These are phyloP conservation scores for Bergia puertoricense DNA, from an alignment of 92 coral and sea anemone species.

Conservation along the genomic window DNA sequence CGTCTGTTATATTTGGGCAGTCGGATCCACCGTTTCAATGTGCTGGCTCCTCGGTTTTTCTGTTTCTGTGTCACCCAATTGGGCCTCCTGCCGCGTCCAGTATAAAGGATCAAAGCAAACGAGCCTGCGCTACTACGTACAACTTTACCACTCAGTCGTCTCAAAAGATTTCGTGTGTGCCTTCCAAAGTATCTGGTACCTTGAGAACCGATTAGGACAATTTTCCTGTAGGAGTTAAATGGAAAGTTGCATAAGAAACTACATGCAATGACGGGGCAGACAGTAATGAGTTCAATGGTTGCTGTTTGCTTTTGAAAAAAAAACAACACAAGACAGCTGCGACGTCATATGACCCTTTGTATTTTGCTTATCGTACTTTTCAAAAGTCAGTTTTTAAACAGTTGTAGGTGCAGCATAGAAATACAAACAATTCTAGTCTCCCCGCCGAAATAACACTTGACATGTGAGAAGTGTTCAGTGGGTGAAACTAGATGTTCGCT, in stretches of 20 bases:
- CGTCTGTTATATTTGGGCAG: constrained; percentile 36
- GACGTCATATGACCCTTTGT: too few relatives aligned
- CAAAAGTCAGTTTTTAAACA: too few relatives aligned
- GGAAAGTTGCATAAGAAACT: not conserved
- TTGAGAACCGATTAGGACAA: constrained; percentile 17
- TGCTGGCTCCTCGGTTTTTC: not conserved
- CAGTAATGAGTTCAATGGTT: not conserved
- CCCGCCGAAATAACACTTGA: too few relatives aligned
- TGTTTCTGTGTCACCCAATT: not conserved
- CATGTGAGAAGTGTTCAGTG: too few relatives aligned
- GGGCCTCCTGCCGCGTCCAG: constrained; percentile 18
- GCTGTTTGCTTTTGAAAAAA: not conserved
- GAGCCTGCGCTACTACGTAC: not conserved
- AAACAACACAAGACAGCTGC: too few relatives aligned
- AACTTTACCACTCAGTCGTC: constrained; percentile 1
- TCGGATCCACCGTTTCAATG: not conserved
- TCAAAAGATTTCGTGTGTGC: not conserved
- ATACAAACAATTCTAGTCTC: too few relatives aligned
- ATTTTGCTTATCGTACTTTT: too few relatives aligned
- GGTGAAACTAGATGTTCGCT: too few relatives aligned
- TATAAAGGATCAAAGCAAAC: constrained; percentile 23
- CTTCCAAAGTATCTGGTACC: not conserved
- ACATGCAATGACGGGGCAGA: not conserved
- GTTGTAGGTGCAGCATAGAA: too few relatives aligned
- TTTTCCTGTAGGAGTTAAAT: constrained; percentile 12